phyloP scores from a whole-genome alignment of 1,140 invertebrate species.

The Conus ventricosus region DNA sequence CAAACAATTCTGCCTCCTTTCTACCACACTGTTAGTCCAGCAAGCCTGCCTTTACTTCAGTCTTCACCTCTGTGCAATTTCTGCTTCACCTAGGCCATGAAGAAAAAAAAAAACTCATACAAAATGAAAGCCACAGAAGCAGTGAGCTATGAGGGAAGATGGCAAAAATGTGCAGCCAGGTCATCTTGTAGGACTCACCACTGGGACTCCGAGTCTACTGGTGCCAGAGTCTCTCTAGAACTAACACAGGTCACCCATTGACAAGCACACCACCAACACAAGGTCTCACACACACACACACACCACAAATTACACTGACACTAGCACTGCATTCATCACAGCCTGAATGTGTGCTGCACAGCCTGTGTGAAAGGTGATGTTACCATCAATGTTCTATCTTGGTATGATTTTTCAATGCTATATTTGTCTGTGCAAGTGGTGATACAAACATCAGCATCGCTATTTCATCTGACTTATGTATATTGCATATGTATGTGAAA shows the following conservation, averaged over 20 bases:
- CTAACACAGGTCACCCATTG: conserved; percentile 11
- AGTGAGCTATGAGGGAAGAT: neutral
- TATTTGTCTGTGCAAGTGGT: too few species aligned
- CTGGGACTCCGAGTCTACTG: conserved; percentile 18
- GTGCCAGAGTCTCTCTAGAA: conserved; percentile 1
- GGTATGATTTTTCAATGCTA: too few species aligned
- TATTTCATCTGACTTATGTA: too few species aligned
- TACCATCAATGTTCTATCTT: neutral
- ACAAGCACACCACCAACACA: neutral
- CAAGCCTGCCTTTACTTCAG: too few species aligned
- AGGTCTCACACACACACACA: neutral
- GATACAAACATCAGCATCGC: too few species aligned
- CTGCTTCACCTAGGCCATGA: too few species aligned
- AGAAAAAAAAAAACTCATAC: too few species aligned
- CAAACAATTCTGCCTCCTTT: too few species aligned
- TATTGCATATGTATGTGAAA: too few species aligned
- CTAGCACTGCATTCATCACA: neutral
- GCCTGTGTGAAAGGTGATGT: too few species aligned
- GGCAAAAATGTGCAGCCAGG: neutral
- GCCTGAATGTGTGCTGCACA: neutral
- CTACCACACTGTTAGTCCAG: too few species aligned
- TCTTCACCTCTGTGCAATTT: too few species aligned
- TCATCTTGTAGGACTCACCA: conserved; percentile 9
- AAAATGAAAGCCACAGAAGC: neutral
- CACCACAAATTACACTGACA: neutral